These are phyloP conservation scores for Drosophila picticornis DNA, from an alignment of 2,888 invertebrate species.

Conservation along the genomic window DNA sequence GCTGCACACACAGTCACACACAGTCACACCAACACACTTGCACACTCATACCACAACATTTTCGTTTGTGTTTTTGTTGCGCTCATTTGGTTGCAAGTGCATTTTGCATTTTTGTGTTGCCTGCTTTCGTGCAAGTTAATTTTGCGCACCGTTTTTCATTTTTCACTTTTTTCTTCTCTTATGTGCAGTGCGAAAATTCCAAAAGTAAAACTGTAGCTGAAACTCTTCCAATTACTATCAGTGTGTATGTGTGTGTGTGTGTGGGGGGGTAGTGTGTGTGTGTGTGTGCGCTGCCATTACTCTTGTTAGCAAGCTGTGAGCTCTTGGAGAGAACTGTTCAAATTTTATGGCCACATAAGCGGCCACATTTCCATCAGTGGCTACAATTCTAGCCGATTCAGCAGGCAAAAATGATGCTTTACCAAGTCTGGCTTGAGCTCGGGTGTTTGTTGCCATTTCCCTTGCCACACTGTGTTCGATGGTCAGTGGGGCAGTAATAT, in stretches of 20 bases:
- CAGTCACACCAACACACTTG: background rate
- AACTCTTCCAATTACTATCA: slow-evolving; percentile 17
- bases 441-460: background rate
- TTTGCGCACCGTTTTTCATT: slow-evolving; percentile 40
- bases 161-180: slow-evolving; percentile 13
- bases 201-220: slow-evolving; percentile 30
- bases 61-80: slow-evolving; percentile 27
- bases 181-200: slow-evolving; percentile 19
- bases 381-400: slow-evolving; percentile 67
- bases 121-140: slow-evolving; percentile 61
- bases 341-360: slow-evolving; percentile 76
- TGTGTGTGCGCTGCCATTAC: slow-evolving; percentile 30
- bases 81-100: slow-evolving; percentile 57
- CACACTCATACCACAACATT: background rate
- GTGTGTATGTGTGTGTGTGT: background rate
- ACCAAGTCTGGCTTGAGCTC: slow-evolving; percentile 22
- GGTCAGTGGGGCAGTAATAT: slow-evolving; percentile 64
- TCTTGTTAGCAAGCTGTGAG: slow-evolving; percentile 39
- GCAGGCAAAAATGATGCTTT: slow-evolving; percentile 55
- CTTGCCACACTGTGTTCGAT: background rate
- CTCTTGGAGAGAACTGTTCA: slow-evolving; percentile 57
- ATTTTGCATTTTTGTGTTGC: slow-evolving; percentile 56
- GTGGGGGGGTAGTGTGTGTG: background rate
- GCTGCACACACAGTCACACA: background rate
- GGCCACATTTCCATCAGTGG: slow-evolving; percentile 55